Percentiles rank a stretch among this genome's conserved stretches.
phyloP scores from a whole-genome alignment of 2,888 invertebrate genomes.

The Chironomus riparius region DNA sequence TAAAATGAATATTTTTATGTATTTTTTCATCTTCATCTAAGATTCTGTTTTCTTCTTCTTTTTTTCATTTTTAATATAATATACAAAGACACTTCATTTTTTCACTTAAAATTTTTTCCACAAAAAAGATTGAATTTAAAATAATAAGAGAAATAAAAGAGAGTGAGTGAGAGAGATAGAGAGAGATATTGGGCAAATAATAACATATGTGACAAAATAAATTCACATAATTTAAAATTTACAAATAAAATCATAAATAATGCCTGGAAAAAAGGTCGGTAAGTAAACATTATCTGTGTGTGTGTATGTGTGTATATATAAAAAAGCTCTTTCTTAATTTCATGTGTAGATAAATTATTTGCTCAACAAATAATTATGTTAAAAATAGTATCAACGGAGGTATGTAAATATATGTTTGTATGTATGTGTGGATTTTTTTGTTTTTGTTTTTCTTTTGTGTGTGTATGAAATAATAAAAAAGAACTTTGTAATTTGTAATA shows the following conservation, averaged over 20 bases:
- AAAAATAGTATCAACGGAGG: background rate
- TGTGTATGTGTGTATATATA: background rate
- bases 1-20: slow-evolving; percentile 23
- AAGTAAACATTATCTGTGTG: too few species aligned
- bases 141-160: too few species aligned
- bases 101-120: slow-evolving; percentile 5
- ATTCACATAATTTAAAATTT: too few species aligned
- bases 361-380: slow-evolving; percentile 24
- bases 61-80: slow-evolving; percentile 3
- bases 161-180: background rate
- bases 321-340: slow-evolving; percentile 3
- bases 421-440: background rate
- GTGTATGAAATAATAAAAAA: background rate
- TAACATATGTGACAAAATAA: too few species aligned
- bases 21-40: slow-evolving; percentile 17
- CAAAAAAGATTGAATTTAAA: background rate
- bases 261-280: background rate
- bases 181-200: too few species aligned
- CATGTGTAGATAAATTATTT: slow-evolving; percentile 16
- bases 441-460: background rate
- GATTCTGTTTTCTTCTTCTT: slow-evolving; percentile 6
- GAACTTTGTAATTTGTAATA: too few species aligned
- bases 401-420: too few species aligned
- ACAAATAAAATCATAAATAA: background rate
- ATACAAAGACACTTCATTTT: slow-evolving; percentile 27